These are phyloP conservation scores for Achlya flavicornis DNA, from an alignment of 2,888 invertebrate genomes.

Conservation along the genomic window DNA sequence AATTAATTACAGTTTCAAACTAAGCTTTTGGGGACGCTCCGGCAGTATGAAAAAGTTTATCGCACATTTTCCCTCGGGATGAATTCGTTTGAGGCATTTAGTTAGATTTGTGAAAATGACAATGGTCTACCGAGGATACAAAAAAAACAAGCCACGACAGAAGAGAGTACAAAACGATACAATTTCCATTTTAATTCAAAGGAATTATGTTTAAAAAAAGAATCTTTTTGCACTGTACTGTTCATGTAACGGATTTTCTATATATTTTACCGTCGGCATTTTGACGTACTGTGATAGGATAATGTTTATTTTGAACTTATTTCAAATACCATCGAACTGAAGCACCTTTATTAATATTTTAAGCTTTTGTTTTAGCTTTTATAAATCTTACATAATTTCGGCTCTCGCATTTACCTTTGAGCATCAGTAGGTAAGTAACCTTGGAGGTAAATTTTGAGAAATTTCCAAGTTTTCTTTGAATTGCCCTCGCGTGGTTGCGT, in stretches of 20 bases:
- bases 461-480: constrained; percentile 30
- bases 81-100: constrained; percentile 29
- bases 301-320: background rate
- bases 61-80: constrained; percentile 41
- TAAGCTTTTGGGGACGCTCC: constrained; percentile 51
- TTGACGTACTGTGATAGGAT: background rate
- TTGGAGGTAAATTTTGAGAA: background rate
- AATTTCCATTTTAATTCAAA: background rate
- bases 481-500: constrained; percentile 34
- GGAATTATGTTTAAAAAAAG: background rate
- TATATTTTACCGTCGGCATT: background rate
- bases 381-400: background rate
- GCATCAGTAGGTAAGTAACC: too few relatives aligned
- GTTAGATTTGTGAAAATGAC: constrained; percentile 25
- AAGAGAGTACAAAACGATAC: background rate
- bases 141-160: background rate
- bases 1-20: constrained; percentile 73
- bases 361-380: background rate
- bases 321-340: background rate
- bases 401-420: background rate
- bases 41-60: constrained; percentile 54
- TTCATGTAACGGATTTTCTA: background rate
- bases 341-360: background rate
- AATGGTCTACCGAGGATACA: constrained; percentile 19
- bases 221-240: background rate